Evolutionary conservation across 2,113 vertebrate genomes (phyloP).

Genomic region (Jaculus jaculus): DNA sequence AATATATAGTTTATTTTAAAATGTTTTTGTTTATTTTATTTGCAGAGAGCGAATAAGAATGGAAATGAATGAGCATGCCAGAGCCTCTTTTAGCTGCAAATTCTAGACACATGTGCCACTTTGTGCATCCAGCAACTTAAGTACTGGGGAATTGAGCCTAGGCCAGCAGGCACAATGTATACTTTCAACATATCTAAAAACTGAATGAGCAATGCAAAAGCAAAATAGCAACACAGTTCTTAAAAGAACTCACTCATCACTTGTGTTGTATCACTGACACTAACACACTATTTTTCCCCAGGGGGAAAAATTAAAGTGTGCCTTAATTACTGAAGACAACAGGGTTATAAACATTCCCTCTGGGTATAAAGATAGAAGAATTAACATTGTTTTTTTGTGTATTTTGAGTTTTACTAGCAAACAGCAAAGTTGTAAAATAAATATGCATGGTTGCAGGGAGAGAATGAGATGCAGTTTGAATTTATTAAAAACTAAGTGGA

Average conservation of each 20-base stretch:
- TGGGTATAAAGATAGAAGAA: neutral
- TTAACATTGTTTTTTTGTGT: neutral
- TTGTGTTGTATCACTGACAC: neutral
- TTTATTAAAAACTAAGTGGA: neutral
- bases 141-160: too few species aligned
- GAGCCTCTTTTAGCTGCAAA: too few species aligned
- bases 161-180: neutral
- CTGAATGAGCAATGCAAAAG: neutral
- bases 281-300: neutral
- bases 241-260: neutral
- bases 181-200: neutral
- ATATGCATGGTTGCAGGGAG: neutral
- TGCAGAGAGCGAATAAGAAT: too few species aligned
- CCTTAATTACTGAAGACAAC: neutral
- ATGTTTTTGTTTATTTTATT: too few species aligned
- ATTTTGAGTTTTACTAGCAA: constrained; percentile 21
- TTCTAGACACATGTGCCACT: too few species aligned
- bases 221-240: neutral
- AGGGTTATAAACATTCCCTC: neutral
- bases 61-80: too few species aligned
- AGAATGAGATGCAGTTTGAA: neutral
- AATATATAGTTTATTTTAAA: too few species aligned
- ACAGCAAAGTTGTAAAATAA: constrained; percentile 3
- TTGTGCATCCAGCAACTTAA: too few species aligned
- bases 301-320: neutral